Base-by-base conservation (phyloP, 2,888 invertebrate genomes). In the Punctoribates punctum region DNA sequence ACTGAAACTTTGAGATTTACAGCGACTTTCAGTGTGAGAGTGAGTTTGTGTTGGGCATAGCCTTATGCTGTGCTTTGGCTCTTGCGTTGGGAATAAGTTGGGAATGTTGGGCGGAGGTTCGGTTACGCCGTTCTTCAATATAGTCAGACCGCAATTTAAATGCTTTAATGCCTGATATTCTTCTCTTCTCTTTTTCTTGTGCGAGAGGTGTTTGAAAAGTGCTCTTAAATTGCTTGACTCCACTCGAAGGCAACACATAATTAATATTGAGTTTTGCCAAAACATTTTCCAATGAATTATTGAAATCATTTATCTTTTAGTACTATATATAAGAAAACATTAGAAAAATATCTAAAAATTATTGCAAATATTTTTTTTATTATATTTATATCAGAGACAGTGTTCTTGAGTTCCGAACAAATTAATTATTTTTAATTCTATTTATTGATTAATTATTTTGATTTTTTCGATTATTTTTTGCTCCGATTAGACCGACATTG, bases 71-170 rank as follows among this genome's bases (percentile, higher is more conserved):
- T 34, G n/a, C n/a, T n/a, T 34, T 3, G 13, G 13, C 48, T 48
- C 48, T 48, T 2, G 1, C 25, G 6, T 48, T 15, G 11, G 11
- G 15, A 4, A 13, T 5, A 57, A 25, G 54, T 20, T 65, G 29
- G 65, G 65, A 65, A 65, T 65, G 34, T 65, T 65, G 65, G 65
- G 65, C 65, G 65, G 65, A 65, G 65, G 65, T 65, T 65, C 65
- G 38, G 65, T 65, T 65, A 65, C 65, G 38, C 65, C 65, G 65
- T 65, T 65, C 38, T 38, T 65, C 65, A 65, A 62, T 65, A 65
- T 34, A 65, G 34, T 48, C 46, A 25, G 57, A 29, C 65, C 65
- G 65, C 65, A 38, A 65, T 65, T 65, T 65, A 34, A 65, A 65
- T 65, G 65, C 65, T 65, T 65, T 65, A 65, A 65, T 25, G 34